Base-by-base conservation (phyloP, 2,113 vertebrate genomes). In the Marcusenius ussheri region DNA sequence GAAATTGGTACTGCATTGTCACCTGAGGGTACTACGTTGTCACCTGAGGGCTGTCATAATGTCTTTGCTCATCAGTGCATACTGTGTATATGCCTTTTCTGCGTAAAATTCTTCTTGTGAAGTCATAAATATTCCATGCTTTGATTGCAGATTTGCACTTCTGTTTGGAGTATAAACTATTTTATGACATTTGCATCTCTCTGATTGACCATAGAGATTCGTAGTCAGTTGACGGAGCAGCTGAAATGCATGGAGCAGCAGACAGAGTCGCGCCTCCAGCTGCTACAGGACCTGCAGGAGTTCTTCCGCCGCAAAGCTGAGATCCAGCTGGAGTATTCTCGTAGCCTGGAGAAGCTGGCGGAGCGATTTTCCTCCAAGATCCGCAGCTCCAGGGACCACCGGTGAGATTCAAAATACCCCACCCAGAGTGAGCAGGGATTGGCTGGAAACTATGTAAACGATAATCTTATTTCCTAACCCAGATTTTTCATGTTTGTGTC, bases 191-290 rank as follows among this genome's bases (percentile, higher is more conserved):
- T 87, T 17, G 0, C 88, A 17, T 89, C 89, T 89, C 90, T 92
- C 87, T 90, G 91, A 89, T 93, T 24, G 10, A 2, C 96, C 74
- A 42, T 8, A 99, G 98, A 99, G 89, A 99, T 99, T 95, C 98
- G 98, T 15, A 97, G 96, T 3, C 98, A 99, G 95, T 95, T 99
- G 96, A 97, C 96, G 51, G 98, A 99, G 94, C 98, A 99, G 95
- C 97, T 99, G 94, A 97, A 97, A 92, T 99, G 97, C 92, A 95
- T 99, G 96, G 98, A 99, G 94, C 98, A 99, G 94, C 98, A 99
- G 92, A 98, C 97, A 0, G 98, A 99, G 94, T 97, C 97, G 0
- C 95, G 98, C 3, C 95, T 98, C 91, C 97, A 98, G 92, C 96
- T 99, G 93, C 96, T 99, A 58, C 98, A 99, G 94, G 98, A 99